Evolutionary conservation across 1,140 invertebrate genomes (phyloP), one percentile per base, ranked within the genome.

Genomic region (Tetragnatha versicolor): DNA sequence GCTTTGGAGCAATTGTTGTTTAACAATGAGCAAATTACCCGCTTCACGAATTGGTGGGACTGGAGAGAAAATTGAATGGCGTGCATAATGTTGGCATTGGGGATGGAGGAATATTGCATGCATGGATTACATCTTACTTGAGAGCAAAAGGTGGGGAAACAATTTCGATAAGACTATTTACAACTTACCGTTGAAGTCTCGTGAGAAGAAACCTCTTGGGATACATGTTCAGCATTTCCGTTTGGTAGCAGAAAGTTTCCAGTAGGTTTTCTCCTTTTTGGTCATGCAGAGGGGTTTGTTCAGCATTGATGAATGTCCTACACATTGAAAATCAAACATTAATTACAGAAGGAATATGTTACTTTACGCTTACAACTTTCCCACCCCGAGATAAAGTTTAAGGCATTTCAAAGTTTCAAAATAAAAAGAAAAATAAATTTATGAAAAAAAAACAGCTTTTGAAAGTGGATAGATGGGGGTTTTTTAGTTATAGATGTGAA

Each of bases 21-120:
- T 31, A 65, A 45, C 37, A 65, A 65, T 42, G 35, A 25, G 9
- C 61, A 45, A 65, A 65, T 65, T 45, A 65, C 45, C 33, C 20
- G 27, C 37, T 22, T 65, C 33, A 17, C 14, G 20, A 29, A 22
- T 45, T 14, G 22, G 29, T 65, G 14, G 9, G 39, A 5, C 35
- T 27, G 20, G 12, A 25, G 20, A 10, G 20, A 14, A n/a, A 25
- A 33, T 65, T 65, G 61, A 65, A 31, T 65, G 39, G 61, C 61
- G 45, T 65, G 61, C 61, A 65, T 42, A 65, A 65, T 65, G 61
- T 25, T 12, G 22, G 2, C 12, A 65, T 42, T 65, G 61, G 25
- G 27, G 35, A 22, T 45, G 35, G 39, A 33, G 61, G 39, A 37
- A 65, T 60, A 35, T 60, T 60, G 35, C 55, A 60, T 65, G 61